Evolutionary conservation across 1,140 invertebrate species (phyloP), one percentile per base, ranked within the genome.

Genomic region (Megathymus violae): DNA sequence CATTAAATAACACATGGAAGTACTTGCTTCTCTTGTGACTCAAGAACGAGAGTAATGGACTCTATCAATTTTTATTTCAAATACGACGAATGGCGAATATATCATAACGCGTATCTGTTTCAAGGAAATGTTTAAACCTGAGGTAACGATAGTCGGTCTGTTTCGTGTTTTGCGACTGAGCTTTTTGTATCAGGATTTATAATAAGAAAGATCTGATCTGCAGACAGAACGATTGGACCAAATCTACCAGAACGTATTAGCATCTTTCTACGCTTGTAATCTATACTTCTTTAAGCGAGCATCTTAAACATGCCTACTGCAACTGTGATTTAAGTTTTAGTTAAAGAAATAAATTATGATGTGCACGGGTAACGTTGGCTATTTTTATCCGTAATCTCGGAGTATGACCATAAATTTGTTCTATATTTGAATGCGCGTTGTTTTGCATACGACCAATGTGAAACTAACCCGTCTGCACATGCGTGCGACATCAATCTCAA

Each of bases 401-500:
- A 80, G 88, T 90, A 88, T 89, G 85, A 85, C 71, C 86, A 90
- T 90, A 89, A 90, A 88, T 90, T 89, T 86, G 82, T 83, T 89
- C 85, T 90, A 90, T 88, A 89, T 90, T 85, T 90, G 85, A 86
- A 71, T 67, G 70, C 69, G 71, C 71, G 85, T 88, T 87, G 86
- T 90, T 90, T 90, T 90, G 88, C 85, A 83, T 89, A 85, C 34
- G 34, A 36, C 4, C 11, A 11, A n/a, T 5, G 19, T 3, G 2
- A 80, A 84, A 78, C 80, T 81, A 80, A 76, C 73, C 80, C 82
- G 85, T 88, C 83, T 89, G 85, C 88, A 88, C 88, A 89, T 91
- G 88, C 86, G 86, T 89, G 81, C 81, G 80, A 89, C 86, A 91
- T 91, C 86, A 80, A 91, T 89, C 85, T 91, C 85, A 89, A 88